phyloP scores from a whole-genome alignment of 2,888 invertebrate genomes.

The Euclidia mi region DNA sequence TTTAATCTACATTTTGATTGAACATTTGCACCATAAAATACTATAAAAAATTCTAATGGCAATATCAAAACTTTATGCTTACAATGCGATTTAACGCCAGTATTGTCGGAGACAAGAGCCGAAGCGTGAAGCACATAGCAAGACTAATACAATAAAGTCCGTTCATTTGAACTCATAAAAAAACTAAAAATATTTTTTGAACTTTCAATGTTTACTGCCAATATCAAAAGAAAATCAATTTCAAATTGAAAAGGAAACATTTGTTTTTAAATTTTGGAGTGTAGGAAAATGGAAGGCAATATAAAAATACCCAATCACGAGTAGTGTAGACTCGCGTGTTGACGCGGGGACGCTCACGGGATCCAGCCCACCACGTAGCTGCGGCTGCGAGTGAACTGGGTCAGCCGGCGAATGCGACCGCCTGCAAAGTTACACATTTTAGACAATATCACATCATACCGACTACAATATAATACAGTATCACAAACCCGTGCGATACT shows the following conservation, averaged over 20 bases:
- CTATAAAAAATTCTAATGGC: conserved; percentile 9
- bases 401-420: conserved; percentile 94
- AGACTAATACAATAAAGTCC: conserved; percentile 3
- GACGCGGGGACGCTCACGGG: conserved; percentile 67
- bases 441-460: background rate
- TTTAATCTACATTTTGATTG: conserved; percentile 12
- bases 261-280: no score
- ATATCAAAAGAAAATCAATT: no score
- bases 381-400: conserved; percentile 93
- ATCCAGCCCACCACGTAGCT: conserved; percentile 95
- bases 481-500: no score
- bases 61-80: conserved; percentile 15
- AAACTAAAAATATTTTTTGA: no score
- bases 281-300: background rate
- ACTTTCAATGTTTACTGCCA: no score
- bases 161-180: no score
- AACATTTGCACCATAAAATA: conserved; percentile 24
- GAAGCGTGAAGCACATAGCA: conserved; percentile 17
- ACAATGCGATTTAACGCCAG: conserved; percentile 6
- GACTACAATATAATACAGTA: no score
- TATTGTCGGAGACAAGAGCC: conserved; percentile 10
- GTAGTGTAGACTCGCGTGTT: conserved; percentile 29
- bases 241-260: no score
- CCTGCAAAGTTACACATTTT: conserved; percentile 71
- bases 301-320: conserved; percentile 58